Conservation (phyloP, 2,888 invertebrate species). For the Phorcus lineatus region DNA sequence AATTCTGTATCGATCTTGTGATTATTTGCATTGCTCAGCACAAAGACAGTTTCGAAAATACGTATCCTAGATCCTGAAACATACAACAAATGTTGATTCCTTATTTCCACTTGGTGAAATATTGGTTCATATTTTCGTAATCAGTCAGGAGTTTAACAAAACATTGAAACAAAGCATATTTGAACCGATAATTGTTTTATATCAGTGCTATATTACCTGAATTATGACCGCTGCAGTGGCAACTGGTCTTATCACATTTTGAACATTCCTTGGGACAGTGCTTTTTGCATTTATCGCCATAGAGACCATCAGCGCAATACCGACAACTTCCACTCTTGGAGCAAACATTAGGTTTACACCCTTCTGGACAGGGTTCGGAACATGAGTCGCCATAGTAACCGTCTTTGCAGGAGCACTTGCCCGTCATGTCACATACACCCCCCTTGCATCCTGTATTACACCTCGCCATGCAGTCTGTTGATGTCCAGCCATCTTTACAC, state of each 20-base stretch:
- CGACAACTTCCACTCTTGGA: too few relatives aligned
- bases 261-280: slow-evolving; percentile 59
- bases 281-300: slow-evolving; percentile 33
- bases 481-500: not conserved
- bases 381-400: not conserved
- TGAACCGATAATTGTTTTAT: too few relatives aligned
- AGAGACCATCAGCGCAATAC: not conserved
- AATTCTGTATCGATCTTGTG: too few relatives aligned
- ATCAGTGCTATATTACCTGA: too few relatives aligned
- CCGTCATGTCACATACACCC: not conserved
- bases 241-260: slow-evolving; percentile 21
- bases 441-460: not conserved
- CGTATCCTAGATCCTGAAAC: too few relatives aligned
- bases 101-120: too few relatives aligned
- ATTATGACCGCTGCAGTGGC: slow-evolving; percentile 31
- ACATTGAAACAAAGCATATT: too few relatives aligned
- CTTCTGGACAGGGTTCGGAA: not conserved
- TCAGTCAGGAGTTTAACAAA: too few relatives aligned
- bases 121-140: too few relatives aligned
- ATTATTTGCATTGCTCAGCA: too few relatives aligned
- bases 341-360: not conserved
- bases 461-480: not conserved
- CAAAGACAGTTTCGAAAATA: too few relatives aligned
- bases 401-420: not conserved
- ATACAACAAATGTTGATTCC: too few relatives aligned